phyloP scores from a whole-genome alignment of 2,888 invertebrate species.

The Drosophila niveifrons region DNA sequence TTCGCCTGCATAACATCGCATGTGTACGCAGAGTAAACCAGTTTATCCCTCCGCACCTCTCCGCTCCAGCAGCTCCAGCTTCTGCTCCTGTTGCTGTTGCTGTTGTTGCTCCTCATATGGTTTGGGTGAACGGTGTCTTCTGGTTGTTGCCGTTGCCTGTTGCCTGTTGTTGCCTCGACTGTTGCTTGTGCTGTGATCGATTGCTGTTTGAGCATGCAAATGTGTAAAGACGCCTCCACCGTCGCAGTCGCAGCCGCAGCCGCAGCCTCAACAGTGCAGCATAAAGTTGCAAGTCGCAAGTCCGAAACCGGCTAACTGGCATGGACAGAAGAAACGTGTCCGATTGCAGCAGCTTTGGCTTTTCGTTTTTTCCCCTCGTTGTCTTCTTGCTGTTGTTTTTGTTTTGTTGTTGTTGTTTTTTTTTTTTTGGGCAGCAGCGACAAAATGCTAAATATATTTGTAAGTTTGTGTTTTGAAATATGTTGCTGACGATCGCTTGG shows the following conservation, averaged over 20 bases:
- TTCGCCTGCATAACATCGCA: conserved; percentile 52
- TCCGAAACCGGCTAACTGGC: conserved; percentile 70
- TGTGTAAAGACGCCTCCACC: conserved; percentile 82
- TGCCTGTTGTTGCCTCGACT: conserved; percentile 66
- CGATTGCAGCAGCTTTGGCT: conserved; percentile 57
- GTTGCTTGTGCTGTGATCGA: conserved; percentile 71
- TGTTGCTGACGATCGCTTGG: conserved; percentile 79
- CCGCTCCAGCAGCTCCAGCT: background rate
- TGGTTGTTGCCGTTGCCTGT: conserved; percentile 28
- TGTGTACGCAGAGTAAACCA: conserved; percentile 72
- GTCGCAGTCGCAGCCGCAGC: conserved; percentile 47
- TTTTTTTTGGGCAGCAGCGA: conserved; percentile 48
- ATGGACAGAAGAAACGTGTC: conserved; percentile 65
- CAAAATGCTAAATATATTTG: conserved; percentile 80
- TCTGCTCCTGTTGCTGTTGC: background rate
- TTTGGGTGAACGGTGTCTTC: conserved; percentile 60
- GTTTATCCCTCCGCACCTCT: conserved; percentile 43
- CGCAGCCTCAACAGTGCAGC: conserved; percentile 15
- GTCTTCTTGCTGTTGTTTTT: background rate
- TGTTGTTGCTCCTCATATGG: conserved; percentile 52
- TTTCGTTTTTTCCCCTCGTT: conserved; percentile 5
- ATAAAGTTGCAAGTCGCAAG: conserved; percentile 54
- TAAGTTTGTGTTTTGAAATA: conserved; percentile 71
- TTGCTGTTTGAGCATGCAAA: conserved; percentile 82
- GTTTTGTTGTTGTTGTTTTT: background rate